Base-by-base conservation (phyloP, 2,888 invertebrate species). In the Agrenia bidenticulata region DNA sequence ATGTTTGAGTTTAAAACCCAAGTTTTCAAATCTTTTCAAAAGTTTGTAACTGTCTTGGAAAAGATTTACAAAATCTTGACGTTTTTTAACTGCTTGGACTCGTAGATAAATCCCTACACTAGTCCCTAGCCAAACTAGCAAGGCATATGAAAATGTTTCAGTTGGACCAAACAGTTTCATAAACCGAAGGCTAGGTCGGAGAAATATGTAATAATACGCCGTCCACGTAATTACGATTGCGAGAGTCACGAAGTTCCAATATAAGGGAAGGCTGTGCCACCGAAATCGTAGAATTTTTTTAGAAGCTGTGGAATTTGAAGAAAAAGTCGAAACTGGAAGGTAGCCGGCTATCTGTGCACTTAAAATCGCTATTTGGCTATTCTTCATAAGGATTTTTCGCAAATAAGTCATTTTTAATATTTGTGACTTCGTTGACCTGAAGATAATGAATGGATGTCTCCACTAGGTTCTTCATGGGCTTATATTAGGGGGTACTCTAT, bases 151-250 rank as follows among this genome's bases (percentile, higher is more conserved):
- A 21, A 64, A 27, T 11, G n/a, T 39, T 41, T 67, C 67, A 1
- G 67, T 67, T 15, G 61, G 67, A n/a, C 64, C 64, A 27, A 67
- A 64, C 1, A 58, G 9, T 59, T 56, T 59, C 5, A 27, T 2
- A 24, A 64, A 53, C 2, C 60, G 56, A 1, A 67, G 19, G 41
- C 53, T 55, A 1, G 23, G 1, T 0, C 41, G 9, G 17, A 67
- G 42, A 2, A 51, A 26, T 13, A 24, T 2, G 42, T 57, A 64
- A 21, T 64, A 67, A 24, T 56, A 27, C 5, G 23, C 4, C 2
- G 59, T 45, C 64, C 63, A 67, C 9, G 7, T 9, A 4, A 61
- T 32, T 23, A 64, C 51, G 23, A 64, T 23, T 0, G 17, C 19
- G 21, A 67, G 23, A 11, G 50, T 17, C 26, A 57, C 4, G 2